Percentiles rank a stretch among this genome's conserved stretches.
phyloP scores from a whole-genome alignment of 2,113 vertebrate genomes.

The Ciconia maguari region DNA sequence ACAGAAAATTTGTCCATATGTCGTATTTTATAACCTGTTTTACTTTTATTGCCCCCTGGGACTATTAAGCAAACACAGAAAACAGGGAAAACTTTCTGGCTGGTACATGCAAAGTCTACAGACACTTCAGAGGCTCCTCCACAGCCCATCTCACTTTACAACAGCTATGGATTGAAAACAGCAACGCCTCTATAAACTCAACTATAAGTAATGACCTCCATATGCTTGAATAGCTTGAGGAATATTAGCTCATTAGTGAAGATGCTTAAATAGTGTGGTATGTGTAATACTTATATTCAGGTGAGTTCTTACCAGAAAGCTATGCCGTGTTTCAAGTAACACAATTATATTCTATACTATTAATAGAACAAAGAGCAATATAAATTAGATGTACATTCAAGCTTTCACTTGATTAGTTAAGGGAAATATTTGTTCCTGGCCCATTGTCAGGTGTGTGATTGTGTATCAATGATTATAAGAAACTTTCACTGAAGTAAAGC shows the following conservation, averaged over 20 bases:
- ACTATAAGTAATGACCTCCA: slow-evolving; percentile 33
- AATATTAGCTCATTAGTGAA: slow-evolving; percentile 5
- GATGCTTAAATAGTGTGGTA: neutral
- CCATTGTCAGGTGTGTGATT: neutral
- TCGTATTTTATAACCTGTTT: slow-evolving; percentile 4
- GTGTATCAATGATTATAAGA: neutral
- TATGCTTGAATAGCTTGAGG: neutral
- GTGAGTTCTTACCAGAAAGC: neutral
- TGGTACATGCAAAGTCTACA: neutral
- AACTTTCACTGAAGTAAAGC: neutral
- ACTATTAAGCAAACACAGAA: slow-evolving; percentile 9
- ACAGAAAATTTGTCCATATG: neutral
- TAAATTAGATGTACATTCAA: neutral
- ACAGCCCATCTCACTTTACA: slow-evolving; percentile 29
- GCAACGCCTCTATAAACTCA: neutral
- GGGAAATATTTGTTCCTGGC: slow-evolving; percentile 4
- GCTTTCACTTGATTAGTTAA: neutral
- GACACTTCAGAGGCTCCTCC: slow-evolving; percentile 10
- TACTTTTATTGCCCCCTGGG: neutral
- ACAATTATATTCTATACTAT: neutral
- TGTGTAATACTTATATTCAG: neutral
- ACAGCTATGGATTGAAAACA: slow-evolving; percentile 17
- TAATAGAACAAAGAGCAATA: neutral
- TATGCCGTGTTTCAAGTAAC: neutral
- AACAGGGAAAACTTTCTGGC: neutral